Evolutionary conservation across 2,888 invertebrate species (phyloP).

Genomic region (Aradus depressus): DNA sequence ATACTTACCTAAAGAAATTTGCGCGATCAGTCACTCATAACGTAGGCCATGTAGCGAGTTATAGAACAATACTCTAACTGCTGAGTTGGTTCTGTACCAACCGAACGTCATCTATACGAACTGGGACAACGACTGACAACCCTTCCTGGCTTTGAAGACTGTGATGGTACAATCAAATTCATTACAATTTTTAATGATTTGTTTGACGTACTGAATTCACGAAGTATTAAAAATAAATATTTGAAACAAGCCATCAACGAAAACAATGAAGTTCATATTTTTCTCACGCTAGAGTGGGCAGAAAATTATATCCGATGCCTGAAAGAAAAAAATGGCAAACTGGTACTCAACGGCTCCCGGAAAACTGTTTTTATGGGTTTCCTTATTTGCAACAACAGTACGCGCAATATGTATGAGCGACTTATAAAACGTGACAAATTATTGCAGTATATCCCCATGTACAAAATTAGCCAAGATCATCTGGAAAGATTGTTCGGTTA

Average conservation of each 20-base stretch:
- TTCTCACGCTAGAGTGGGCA: neutral
- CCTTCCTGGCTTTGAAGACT: neutral
- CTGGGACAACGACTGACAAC: too few species aligned
- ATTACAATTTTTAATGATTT: conserved; percentile 1
- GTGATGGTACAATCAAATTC: neutral
- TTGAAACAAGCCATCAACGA: conserved; percentile 1
- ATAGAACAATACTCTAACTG: too few species aligned
- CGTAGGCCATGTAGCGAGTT: too few species aligned
- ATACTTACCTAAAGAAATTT: too few species aligned
- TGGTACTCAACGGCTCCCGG: neutral
- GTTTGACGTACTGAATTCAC: neutral
- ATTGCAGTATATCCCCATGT: conserved; percentile 13
- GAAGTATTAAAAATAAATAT: neutral
- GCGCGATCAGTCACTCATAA: too few species aligned
- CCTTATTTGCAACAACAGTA: conserved; percentile 3
- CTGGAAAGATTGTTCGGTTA: conserved; percentile 17
- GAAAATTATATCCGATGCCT: neutral
- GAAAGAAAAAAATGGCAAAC: neutral
- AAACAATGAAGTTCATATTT: neutral
- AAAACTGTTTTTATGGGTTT: neutral
- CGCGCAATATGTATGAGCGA: conserved; percentile 6
- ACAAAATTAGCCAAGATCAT: conserved; percentile 20
- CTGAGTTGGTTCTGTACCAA: too few species aligned
- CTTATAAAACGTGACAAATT: conserved; percentile 4
- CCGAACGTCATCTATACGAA: too few species aligned